Conservation (phyloP, 1,140 invertebrate species). For the Danaus melanippus region DNA sequence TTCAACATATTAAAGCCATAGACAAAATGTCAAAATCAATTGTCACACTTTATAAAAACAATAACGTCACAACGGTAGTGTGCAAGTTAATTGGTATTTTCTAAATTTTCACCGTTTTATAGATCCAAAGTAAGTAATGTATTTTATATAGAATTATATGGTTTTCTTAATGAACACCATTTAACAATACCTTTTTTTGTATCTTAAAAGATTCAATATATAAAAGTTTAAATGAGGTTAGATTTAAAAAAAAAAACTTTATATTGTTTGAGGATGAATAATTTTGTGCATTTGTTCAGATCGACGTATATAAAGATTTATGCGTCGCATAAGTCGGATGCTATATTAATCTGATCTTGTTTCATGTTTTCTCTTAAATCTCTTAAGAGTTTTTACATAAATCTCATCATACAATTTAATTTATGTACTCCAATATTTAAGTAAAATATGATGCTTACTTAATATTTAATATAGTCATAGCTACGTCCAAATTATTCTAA, state of each 20-base stretch:
- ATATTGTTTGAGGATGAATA: neutral
- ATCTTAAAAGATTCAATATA: neutral
- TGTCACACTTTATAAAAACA: slow-evolving; percentile 6
- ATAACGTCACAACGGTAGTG: slow-evolving; percentile 12
- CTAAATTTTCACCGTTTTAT: slow-evolving; percentile 1
- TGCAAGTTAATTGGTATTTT: slow-evolving; percentile 6
- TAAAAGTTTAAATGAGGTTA: slow-evolving; percentile 1
- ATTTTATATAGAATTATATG: no score
- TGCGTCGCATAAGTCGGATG: slow-evolving; percentile 42
- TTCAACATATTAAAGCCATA: no score
- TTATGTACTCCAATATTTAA: no score
- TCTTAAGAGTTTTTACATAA: neutral
- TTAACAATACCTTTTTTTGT: neutral
- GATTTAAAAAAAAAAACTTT: neutral
- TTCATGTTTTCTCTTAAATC: slow-evolving; percentile 7
- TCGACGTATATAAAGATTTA: slow-evolving; percentile 28
- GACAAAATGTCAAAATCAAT: no score
- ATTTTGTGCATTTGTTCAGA: slow-evolving; percentile 39
- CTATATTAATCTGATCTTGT: slow-evolving; percentile 24
- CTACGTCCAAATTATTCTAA: no score
- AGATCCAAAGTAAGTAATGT: slow-evolving; percentile 1
- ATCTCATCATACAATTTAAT: neutral
- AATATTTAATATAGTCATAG: no score
- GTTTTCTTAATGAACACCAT: neutral
- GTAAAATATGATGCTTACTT: no score